Base-by-base conservation (phyloP, 2,888 invertebrate genomes). In the Eucriotettix oculatus region DNA sequence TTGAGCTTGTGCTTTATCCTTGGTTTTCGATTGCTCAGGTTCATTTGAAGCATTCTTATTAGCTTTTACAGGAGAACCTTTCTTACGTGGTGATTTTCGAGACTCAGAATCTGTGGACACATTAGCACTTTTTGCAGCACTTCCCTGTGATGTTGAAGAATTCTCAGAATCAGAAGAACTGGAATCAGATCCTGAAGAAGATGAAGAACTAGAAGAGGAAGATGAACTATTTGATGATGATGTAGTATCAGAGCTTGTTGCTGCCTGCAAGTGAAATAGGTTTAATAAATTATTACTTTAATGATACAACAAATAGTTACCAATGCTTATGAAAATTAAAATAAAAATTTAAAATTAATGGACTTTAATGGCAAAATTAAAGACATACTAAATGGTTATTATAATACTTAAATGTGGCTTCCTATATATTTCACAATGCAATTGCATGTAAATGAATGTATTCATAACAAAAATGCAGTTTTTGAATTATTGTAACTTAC, bases 151-250 rank as follows among this genome's bases (percentile, higher is more conserved):
- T 16, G 65, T 66, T 16, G 69, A 67, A 16, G 69, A 67, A 56
- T 68, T 68, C 54, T 69, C 69, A 10, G 69, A 66, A 58, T 69
- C 69, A 41, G 69, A 70, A 52, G 69, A 69, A 59, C 69, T 69
- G 1, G 69, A 69, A 16, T 70, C 69, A 57, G 67, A 67, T 43
- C 67, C 67, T 29, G 70, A 69, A 42, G 75, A 60, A 67, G 72
- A 65, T 60, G 73, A 59, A 68, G 73, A 59, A 69, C 71, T 56
- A 67, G 75, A 68, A 67, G 71, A 69, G 11, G 70, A 68, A n/a
- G 69, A 68, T 14, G 69, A 68, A 63, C 68, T 69, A 54, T 67
- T 69, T 59, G 66, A 67, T 54, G 67, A 66, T 12, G 69, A 68
- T 42, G 65, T 64, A 14, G 69, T 66, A 54, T 68, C 70, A 10